Base-by-base conservation (phyloP, 2,113 vertebrate genomes). In the Notarius lentiginosus region DNA sequence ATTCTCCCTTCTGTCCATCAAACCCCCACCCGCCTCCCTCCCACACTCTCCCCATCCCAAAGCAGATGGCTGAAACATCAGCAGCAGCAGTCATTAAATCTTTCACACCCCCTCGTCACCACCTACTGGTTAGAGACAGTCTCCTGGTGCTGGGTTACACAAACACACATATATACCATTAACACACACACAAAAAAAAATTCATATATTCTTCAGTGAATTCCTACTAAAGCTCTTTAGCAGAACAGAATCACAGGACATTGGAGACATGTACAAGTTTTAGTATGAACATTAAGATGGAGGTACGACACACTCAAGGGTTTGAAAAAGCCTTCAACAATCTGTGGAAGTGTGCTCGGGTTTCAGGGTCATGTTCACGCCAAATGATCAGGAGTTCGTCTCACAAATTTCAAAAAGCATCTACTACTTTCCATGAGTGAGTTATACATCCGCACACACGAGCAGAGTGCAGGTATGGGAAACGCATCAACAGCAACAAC, bases 21-120 rank as follows among this genome's bases (percentile, higher is more conserved):
- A 47, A 82, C 72, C 30, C 65, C 47, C 2, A 60, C 22, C 51
- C 8, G 0, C 12, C 7, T 84, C 83, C 76, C 47, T 83, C 49
- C 73, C 49, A 60, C 55, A 20, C 53, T 1, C 53, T 27, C 75
- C 17, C 5, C 6, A 20, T 24, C 56, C 79, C 20, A 1, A 30
- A 79, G 80, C 90, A 90, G 90, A 90, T 90, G 90, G 89, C 72
- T 75, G 61, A 88, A 88, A 68, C 88, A 88, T 90, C 85, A 87
- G 79, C 80, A 68, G 77, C 87, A 75, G 79, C 2, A 66, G 82
- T 85, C 86, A 87, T 89, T 91, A 88, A 86, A 86, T 81, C 79
- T 72, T n/a, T 9, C 20, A 68, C 84, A 85, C 79, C 5, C 51
- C 80, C 85, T 76, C 84, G 20, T 55, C 73, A 66, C 81, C 82